These are phyloP conservation scores for Myopa testacea DNA, from an alignment of 2,888 invertebrate genomes.

Conservation along the genomic window DNA sequence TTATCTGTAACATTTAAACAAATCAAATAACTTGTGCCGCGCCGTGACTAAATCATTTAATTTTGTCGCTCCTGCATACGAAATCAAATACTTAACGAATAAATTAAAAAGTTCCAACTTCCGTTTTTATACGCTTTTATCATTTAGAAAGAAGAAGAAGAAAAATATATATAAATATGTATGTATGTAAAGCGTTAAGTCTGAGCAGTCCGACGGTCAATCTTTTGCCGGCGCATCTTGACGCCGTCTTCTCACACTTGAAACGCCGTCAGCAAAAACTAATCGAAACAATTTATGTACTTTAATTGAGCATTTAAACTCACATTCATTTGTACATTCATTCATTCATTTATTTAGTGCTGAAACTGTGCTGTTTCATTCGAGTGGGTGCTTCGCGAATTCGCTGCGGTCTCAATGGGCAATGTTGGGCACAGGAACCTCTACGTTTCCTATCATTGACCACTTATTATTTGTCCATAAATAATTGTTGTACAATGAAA, in stretches of 20 bases:
- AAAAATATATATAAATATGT: not conserved
- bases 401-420: not conserved
- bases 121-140: constrained; percentile 1
- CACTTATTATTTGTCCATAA: constrained; percentile 3
- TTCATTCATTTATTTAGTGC: not conserved
- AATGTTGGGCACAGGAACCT: not conserved
- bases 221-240: not conserved
- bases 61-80: not conserved
- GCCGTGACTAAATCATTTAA: too few relatives aligned
- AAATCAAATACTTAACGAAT: not conserved
- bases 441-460: not conserved
- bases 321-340: not conserved
- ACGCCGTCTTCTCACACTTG: constrained; percentile 10
- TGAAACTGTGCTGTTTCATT: not conserved
- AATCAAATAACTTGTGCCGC: too few relatives aligned
- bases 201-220: not conserved
- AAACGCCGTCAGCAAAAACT: not conserved
- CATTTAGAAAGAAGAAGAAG: not conserved
- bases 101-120: not conserved
- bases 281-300: not conserved
- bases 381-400: not conserved
- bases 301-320: not conserved
- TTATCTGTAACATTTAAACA: too few relatives aligned
- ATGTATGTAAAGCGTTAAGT: not conserved
- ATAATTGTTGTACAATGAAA: not conserved